phyloP scores from a whole-genome alignment of 1,140 invertebrate genomes.

The Hylaeus anthracinus region DNA sequence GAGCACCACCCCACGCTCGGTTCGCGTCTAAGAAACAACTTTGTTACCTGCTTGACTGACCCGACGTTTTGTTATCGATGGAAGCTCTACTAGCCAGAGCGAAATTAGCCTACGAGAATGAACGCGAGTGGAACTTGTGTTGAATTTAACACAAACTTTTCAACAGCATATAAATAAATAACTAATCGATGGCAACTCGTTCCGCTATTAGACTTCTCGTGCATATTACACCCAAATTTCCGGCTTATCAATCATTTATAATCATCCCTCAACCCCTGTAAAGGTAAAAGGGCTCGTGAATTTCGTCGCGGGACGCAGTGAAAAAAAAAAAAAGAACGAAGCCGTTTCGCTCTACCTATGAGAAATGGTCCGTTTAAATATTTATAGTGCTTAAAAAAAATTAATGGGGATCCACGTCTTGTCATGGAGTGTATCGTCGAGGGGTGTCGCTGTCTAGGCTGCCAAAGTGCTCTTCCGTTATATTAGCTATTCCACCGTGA shows the following conservation, averaged over 20 bases:
- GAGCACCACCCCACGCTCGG: slow-evolving; percentile 20
- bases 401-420: slow-evolving; percentile 71
- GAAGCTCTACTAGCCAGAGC: not conserved
- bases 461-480: slow-evolving; percentile 62
- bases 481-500: slow-evolving; percentile 64
- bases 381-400: slow-evolving; percentile 72
- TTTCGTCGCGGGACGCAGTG: not conserved
- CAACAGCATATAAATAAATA: too few relatives aligned
- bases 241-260: slow-evolving; percentile 33
- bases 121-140: too few relatives aligned
- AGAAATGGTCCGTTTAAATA: slow-evolving; percentile 70
- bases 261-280: not conserved
- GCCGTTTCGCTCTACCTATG: slow-evolving; percentile 61
- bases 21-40: slow-evolving; percentile 47
- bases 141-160: too few relatives aligned
- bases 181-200: too few relatives aligned
- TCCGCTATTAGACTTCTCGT: not conserved
- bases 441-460: slow-evolving; percentile 59
- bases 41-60: slow-evolving; percentile 31
- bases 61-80: not conserved
- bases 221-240: not conserved
- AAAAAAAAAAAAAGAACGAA: slow-evolving; percentile 16
- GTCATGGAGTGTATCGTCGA: slow-evolving; percentile 58
- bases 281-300: slow-evolving; percentile 30
- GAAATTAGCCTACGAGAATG: not conserved